A percentile compares a stretch with the other conserved stretches of the same genome.
These are phyloP conservation scores for Noctua janthina DNA, from an alignment of 2,888 invertebrate genomes.

Conservation along the genomic window DNA sequence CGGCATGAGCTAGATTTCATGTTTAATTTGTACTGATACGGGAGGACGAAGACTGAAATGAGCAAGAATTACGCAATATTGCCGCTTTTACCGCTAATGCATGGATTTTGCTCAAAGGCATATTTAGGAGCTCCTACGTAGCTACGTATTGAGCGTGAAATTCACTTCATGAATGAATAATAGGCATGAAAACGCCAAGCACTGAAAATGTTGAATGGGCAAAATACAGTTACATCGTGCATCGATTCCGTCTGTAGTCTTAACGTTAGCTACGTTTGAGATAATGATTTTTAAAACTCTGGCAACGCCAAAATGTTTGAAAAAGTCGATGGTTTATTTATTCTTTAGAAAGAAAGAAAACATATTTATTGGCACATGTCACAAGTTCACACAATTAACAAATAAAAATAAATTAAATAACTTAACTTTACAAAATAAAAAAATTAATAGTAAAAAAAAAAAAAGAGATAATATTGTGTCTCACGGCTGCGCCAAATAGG, in stretches of 20 bases:
- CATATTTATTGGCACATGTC: no score
- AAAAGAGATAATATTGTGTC: no score
- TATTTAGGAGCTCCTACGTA: not conserved
- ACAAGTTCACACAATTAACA: no score
- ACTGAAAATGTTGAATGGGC: not conserved
- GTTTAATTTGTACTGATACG: not conserved
- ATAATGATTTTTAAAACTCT: not conserved
- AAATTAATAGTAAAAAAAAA: no score
- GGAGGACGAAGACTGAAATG: not conserved
- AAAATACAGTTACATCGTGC: not conserved
- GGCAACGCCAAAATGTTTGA: not conserved
- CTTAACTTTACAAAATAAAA: no score
- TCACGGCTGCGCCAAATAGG: no score
- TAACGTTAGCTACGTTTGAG: not conserved
- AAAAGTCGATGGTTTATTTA: no score
- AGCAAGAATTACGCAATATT: not conserved
- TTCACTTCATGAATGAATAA: conserved; percentile 19
- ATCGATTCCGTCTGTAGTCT: not conserved
- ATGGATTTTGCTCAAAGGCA: conserved; percentile 2
- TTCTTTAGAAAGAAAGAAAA: no score
- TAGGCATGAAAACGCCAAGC: not conserved
- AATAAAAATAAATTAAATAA: no score
- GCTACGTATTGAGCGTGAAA: conserved; percentile 7
- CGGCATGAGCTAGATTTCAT: not conserved
- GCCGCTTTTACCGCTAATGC: not conserved